These are phyloP conservation scores for Orchestia grillus DNA, from an alignment of 1,140 invertebrate genomes.

Conservation along the genomic window DNA sequence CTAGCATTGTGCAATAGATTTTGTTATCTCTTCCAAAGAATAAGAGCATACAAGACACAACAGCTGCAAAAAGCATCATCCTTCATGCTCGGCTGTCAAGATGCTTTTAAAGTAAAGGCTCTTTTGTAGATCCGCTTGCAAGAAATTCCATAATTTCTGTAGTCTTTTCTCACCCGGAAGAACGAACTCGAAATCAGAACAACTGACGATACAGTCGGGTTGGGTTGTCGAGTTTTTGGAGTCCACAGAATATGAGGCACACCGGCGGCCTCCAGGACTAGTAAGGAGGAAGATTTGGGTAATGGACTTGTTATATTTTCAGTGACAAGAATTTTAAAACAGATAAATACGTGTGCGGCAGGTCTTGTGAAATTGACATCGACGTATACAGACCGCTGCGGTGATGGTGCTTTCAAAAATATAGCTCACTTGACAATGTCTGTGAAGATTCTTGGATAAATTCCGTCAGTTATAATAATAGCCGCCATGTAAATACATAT, in stretches of 20 bases:
- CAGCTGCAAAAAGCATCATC: not conserved
- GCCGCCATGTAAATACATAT: too few relatives aligned
- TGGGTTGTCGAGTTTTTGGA: not conserved
- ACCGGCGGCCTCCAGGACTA: too few relatives aligned
- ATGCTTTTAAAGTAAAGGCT: constrained; percentile 9
- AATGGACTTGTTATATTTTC: not conserved
- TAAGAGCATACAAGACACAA: not conserved
- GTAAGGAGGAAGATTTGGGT: not conserved
- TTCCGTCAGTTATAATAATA: too few relatives aligned
- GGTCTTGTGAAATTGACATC: not conserved
- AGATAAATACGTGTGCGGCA: not conserved
- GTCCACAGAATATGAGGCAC: not conserved
- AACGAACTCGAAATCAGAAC: not conserved
- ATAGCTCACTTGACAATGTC: too few relatives aligned
- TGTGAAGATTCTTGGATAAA: not conserved
- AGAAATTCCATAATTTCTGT: not conserved
- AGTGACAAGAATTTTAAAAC: not conserved
- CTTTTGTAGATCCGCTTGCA: not conserved
- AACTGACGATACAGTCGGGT: not conserved
- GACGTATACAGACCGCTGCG: too few relatives aligned
- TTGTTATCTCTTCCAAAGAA: not conserved
- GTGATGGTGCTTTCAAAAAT: too few relatives aligned
- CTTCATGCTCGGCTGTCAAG: not conserved
- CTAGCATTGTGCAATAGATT: not conserved
- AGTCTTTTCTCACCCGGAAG: not conserved